Percentiles rank a stretch among this genome's conserved stretches.
Conservation (phyloP, 2,113 vertebrate species). For the Rana temporaria region DNA sequence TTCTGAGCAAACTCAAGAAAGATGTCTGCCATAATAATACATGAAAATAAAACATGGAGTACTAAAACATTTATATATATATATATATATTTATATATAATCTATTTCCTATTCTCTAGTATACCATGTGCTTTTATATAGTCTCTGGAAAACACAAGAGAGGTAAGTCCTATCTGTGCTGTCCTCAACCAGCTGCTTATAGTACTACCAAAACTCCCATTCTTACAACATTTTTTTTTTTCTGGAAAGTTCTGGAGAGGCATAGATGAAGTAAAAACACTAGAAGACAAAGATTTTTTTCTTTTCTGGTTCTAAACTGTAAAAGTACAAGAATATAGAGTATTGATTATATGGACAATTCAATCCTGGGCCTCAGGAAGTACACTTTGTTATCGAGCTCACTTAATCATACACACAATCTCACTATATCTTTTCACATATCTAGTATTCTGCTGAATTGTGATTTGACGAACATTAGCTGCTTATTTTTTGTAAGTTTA, state of each 20-base stretch:
- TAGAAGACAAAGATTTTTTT: constrained; percentile 60
- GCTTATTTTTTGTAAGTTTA: not conserved
- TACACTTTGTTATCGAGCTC: constrained; percentile 60
- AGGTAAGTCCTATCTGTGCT: constrained; percentile 12
- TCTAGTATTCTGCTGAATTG: not conserved
- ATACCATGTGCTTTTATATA: constrained; percentile 52
- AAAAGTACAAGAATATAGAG: constrained; percentile 66
- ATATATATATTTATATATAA: constrained; percentile 43
- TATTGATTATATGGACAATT: constrained; percentile 62
- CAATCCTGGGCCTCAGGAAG: constrained; percentile 64
- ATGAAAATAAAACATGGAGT: constrained; percentile 32
- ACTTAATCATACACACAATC: constrained; percentile 61
- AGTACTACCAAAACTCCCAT: constrained; percentile 14
- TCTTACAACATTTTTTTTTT: constrained; percentile 12
- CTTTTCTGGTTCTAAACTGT: constrained; percentile 60
- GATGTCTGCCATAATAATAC: not conserved
- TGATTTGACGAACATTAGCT: not conserved
- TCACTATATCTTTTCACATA: constrained; percentile 54
- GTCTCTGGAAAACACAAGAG: constrained; percentile 34
- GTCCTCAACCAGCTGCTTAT: not conserved
- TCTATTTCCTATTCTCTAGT: constrained; percentile 32
- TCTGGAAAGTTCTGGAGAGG: constrained; percentile 55
- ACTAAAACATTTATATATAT: constrained; percentile 43
- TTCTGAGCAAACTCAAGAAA: constrained; percentile 11
- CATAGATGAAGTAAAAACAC: constrained; percentile 61